Conservation (phyloP, 2,888 invertebrate genomes). For the Leistus spinibarbis region DNA sequence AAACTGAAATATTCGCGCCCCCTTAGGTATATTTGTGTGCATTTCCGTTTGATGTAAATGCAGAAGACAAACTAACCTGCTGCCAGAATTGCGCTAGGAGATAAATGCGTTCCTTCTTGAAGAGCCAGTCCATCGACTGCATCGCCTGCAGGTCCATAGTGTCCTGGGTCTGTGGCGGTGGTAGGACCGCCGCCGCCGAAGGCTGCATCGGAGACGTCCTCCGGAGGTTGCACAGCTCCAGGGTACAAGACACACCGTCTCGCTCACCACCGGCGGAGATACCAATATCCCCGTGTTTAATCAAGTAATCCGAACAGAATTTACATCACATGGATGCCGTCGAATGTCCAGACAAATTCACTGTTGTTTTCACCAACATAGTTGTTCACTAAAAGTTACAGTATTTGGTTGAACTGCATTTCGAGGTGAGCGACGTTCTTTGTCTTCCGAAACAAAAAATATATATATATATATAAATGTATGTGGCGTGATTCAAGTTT, state of each 20-base stretch:
- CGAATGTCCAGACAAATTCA: not conserved
- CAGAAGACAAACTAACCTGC: conserved; percentile 88
- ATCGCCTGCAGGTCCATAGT: conserved; percentile 93
- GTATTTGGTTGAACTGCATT: not conserved
- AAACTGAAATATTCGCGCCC: no score
- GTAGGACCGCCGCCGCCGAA: conserved; percentile 64
- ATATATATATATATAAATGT: no score
- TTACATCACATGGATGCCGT: not conserved
- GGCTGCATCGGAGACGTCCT: conserved; percentile 60
- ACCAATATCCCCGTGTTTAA: not conserved
- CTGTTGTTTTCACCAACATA: not conserved
- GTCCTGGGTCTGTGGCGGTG: conserved; percentile 71
- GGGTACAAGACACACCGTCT: conserved; percentile 8
- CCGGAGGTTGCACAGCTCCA: conserved; percentile 17
- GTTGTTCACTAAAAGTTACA: not conserved
- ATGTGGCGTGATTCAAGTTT: conserved; percentile 46
- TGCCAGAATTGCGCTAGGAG: conserved; percentile 95
- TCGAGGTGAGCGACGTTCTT: not conserved
- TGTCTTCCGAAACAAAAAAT: conserved; percentile 13
- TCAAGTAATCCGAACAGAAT: conserved; percentile 2
- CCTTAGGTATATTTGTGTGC: no score
- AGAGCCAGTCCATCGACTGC: conserved; percentile 96
- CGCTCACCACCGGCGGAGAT: not conserved
- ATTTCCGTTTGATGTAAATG: no score
- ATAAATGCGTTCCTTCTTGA: conserved; percentile 94